phyloP scores from a whole-genome alignment of 2,797 vertebrate species.

The Aratinga solstitialis region DNA sequence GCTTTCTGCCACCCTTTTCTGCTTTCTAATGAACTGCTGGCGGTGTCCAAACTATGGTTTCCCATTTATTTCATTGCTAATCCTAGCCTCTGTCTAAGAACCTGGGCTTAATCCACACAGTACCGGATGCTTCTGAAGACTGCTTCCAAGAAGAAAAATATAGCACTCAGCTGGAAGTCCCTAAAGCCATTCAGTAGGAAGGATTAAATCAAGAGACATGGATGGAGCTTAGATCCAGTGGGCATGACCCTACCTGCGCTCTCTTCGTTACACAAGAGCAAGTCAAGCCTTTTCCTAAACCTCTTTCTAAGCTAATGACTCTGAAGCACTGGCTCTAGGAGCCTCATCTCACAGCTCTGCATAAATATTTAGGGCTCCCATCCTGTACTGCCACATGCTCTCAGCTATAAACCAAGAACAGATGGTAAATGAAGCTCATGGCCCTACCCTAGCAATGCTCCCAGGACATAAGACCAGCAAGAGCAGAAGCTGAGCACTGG shows the following conservation, averaged over 20 bases:
- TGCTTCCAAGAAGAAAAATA: constrained; percentile 37
- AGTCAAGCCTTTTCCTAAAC: background rate
- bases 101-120: constrained; percentile 43
- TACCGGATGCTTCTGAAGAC: constrained; percentile 22
- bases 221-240: background rate
- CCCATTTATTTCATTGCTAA: constrained; percentile 18
- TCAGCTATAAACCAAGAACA: background rate
- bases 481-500: background rate
- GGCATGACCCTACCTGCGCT: constrained; percentile 48
- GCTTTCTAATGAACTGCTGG: constrained; percentile 17
- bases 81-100: constrained; percentile 38
- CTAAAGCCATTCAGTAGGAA: constrained; percentile 42
- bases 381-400: background rate
- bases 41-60: background rate
- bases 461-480: background rate
- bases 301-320: background rate
- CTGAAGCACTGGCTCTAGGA: background rate
- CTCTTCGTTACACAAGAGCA: background rate
- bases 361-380: background rate
- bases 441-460: background rate
- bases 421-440: background rate
- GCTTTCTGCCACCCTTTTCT: background rate
- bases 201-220: constrained; percentile 37
- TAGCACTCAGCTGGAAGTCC: constrained; percentile 37
- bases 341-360: background rate